A percentile compares a stretch with the other conserved stretches of the same genome.
Conservation (phyloP, 2,797 vertebrate genomes). For the Adrianichthys oophorus region DNA sequence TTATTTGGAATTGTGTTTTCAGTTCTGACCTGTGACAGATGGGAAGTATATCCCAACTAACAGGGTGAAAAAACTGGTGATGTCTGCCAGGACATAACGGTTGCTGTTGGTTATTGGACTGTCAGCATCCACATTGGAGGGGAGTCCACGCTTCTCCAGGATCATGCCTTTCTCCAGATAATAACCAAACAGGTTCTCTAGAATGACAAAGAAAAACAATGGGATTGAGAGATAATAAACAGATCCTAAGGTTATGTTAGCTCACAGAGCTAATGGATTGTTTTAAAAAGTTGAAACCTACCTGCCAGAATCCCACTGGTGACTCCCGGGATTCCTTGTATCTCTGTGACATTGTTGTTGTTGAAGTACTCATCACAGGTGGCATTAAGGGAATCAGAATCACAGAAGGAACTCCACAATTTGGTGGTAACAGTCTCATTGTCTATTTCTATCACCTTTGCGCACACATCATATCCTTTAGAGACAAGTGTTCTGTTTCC, state of each 20-base stretch:
- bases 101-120: slow-evolving; percentile 77
- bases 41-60: slow-evolving; percentile 98
- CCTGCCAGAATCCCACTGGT: slow-evolving; percentile 94
- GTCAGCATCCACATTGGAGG: slow-evolving; percentile 69
- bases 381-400: slow-evolving; percentile 90
- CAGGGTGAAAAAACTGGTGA: slow-evolving; percentile 96
- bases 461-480: slow-evolving; percentile 89
- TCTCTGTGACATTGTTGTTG: slow-evolving; percentile 89
- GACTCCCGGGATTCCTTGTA: slow-evolving; percentile 93
- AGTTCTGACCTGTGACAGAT: slow-evolving; percentile 90
- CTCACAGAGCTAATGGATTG: background rate
- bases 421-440: slow-evolving; percentile 91
- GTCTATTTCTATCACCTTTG: slow-evolving; percentile 88
- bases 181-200: slow-evolving; percentile 93
- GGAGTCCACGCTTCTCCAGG: slow-evolving; percentile 83
- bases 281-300: slow-evolving; percentile 42
- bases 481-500: slow-evolving; percentile 92
- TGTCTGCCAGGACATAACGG: slow-evolving; percentile 92
- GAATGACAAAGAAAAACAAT: background rate
- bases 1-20: background rate
- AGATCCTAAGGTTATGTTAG: background rate
- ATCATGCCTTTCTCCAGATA: slow-evolving; percentile 89
- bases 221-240: background rate
- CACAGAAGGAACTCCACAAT: slow-evolving; percentile 94
- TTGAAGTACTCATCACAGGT: slow-evolving; percentile 94